Base-by-base conservation (phyloP, 1,140 invertebrate genomes). In the Lepidotrigona ventralis region DNA sequence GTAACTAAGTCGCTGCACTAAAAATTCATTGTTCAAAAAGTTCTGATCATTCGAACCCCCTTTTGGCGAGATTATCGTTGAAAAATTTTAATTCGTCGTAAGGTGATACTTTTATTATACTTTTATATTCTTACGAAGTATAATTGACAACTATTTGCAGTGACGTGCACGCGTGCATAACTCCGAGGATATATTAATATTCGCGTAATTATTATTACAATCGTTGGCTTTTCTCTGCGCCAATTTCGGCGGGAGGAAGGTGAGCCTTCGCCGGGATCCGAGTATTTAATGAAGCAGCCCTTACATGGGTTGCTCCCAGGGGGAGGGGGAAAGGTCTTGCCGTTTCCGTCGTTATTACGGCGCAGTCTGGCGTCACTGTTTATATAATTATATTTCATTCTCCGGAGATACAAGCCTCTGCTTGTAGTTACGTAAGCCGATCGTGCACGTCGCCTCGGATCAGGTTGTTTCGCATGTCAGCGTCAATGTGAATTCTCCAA, bases 231-330 rank as follows among this genome's bases (percentile, higher is more conserved):
- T 88, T 81, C 83, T 79, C 78, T 64, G 78, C 64, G 76, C 63
- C 81, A 68, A 73, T 75, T 84, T 72, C 39, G 71, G 71, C 39
- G 2, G 66, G 64, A 79, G 54, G 70, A 69, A 74, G 87, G 70
- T 53, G 63, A 56, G 66, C 64, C 39, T 53, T 84, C 84, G 75
- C 75, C 64, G 85, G 87, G 66, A 78, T 75, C 70, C 79, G 64
- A 86, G 85, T 88, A 89, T 89, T 88, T 89, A 89, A 89, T 89
- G 88, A 89, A 89, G 85, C 85, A 87, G 53, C 87, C 89, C 87
- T 89, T 89, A 80, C 83, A 68, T 82, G 82, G 79, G 85, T 89
- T 79, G 81, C 60, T 85, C 85, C 83, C 87, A 81, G 69, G 70
- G 81, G 70, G 46, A 72, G 33, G 33, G 33, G 33, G 78, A 70